Conservation (phyloP, 2,797 vertebrate genomes). For the Valencia hispanica region DNA sequence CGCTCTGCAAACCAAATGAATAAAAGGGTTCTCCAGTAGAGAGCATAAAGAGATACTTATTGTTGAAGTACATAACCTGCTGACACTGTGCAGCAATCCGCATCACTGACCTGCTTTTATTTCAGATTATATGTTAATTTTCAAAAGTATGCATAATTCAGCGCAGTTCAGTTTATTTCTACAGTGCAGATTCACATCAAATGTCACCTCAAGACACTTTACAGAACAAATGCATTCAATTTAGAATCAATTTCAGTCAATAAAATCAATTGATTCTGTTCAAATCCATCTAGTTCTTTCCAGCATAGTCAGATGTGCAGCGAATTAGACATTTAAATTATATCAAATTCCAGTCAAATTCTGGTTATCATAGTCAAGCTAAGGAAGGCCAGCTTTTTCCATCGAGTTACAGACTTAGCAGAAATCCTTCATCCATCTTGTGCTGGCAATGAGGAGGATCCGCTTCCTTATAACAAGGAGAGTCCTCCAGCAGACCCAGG, state of each 20-base stretch:
- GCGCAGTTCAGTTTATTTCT: background rate
- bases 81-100: background rate
- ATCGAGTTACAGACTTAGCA: background rate
- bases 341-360: background rate
- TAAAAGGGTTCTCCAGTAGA: background rate
- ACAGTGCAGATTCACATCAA: background rate
- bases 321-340: background rate
- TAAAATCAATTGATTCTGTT: too few relatives aligned
- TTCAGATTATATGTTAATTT: background rate
- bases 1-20: conserved; percentile 28
- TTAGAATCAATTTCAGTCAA: background rate
- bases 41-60: conserved; percentile 22
- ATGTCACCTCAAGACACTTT: background rate
- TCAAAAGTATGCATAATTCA: background rate
- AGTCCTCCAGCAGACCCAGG: background rate
- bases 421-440: background rate
- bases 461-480: too few relatives aligned
- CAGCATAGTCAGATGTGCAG: background rate
- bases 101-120: background rate
- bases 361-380: background rate
- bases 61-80: conserved; percentile 10
- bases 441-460: too few relatives aligned
- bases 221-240: background rate
- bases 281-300: background rate
- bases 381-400: background rate